phyloP scores from a whole-genome alignment of 2,797 vertebrate genomes.

The Anas georgica region DNA sequence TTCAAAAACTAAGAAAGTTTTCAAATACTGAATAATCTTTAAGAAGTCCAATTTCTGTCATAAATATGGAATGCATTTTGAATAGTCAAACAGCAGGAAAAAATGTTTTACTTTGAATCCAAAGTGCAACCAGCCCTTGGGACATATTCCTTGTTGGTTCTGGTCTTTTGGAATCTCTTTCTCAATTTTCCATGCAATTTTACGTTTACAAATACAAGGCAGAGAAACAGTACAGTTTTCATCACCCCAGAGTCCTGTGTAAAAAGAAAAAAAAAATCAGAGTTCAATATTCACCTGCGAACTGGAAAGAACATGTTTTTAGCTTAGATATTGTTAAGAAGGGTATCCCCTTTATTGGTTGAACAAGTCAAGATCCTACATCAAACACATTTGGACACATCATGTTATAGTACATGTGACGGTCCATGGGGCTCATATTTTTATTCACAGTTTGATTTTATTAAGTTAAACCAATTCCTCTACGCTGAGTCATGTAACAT shows the following conservation, averaged over 20 bases:
- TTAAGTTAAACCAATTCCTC: background rate
- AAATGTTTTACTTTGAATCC: slow-evolving; percentile 86
- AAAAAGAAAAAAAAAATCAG: slow-evolving; percentile 4
- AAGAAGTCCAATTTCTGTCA: background rate
- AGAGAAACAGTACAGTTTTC: slow-evolving; percentile 81
- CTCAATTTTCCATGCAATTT: slow-evolving; percentile 83
- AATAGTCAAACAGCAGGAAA: background rate
- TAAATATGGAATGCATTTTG: background rate
- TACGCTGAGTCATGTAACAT: background rate
- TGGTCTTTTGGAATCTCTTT: slow-evolving; percentile 82
- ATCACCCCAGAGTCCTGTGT: slow-evolving; percentile 86
- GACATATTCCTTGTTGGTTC: slow-evolving; percentile 85
- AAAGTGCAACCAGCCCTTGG: slow-evolving; percentile 92
- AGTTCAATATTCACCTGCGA: background rate
- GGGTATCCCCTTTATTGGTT: background rate
- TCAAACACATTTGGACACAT: background rate
- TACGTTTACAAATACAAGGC: slow-evolving; percentile 88
- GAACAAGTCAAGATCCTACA: background rate
- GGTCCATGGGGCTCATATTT: background rate
- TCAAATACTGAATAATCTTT: background rate
- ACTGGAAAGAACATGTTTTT: background rate
- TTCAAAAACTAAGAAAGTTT: background rate
- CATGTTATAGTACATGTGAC: background rate
- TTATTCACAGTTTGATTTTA: background rate
- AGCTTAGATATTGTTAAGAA: background rate